Percentiles rank a stretch among this genome's conserved stretches.
These are phyloP conservation scores for Rhadinocentrus ornatus DNA, from an alignment of 2,797 vertebrate species.

Conservation along the genomic window DNA sequence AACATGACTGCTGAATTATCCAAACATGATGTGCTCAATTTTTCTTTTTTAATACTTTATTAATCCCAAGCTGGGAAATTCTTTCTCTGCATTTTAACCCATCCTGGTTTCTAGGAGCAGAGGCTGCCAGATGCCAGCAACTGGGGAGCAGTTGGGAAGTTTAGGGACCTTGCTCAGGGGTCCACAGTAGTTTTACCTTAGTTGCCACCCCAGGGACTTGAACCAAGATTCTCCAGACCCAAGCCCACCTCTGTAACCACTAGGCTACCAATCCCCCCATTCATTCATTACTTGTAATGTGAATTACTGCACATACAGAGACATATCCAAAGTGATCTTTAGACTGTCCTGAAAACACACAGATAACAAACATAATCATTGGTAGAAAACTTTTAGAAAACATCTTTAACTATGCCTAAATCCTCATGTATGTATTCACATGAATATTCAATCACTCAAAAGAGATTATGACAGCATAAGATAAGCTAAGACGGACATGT, in stretches of 20 bases:
- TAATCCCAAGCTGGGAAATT: no score
- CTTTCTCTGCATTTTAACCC: no score
- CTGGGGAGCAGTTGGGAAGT: no score
- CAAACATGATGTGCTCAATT: neutral
- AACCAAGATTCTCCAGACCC: no score
- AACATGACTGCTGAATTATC: neutral
- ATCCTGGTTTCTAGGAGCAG: no score
- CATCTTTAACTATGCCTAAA: neutral
- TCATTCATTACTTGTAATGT: neutral
- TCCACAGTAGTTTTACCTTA: no score
- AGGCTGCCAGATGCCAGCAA: no score
- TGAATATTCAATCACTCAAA: slow-evolving; percentile 16
- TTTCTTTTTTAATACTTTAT: no score
- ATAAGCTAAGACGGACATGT: slow-evolving; percentile 13
- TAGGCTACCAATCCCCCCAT: no score
- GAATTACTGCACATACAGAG: neutral
- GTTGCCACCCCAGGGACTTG: no score
- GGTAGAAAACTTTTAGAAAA: neutral
- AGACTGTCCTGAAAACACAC: slow-evolving; percentile 58
- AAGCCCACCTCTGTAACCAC: no score
- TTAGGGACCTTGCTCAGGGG: no score
- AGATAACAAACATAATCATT: slow-evolving; percentile 46
- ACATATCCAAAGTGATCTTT: slow-evolving; percentile 59
- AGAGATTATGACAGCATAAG: neutral
- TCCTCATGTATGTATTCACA: slow-evolving; percentile 1